Base-by-base conservation (phyloP, 37 sponge, comb jelly and placozoan species). In the Hormiphora californensis region DNA sequence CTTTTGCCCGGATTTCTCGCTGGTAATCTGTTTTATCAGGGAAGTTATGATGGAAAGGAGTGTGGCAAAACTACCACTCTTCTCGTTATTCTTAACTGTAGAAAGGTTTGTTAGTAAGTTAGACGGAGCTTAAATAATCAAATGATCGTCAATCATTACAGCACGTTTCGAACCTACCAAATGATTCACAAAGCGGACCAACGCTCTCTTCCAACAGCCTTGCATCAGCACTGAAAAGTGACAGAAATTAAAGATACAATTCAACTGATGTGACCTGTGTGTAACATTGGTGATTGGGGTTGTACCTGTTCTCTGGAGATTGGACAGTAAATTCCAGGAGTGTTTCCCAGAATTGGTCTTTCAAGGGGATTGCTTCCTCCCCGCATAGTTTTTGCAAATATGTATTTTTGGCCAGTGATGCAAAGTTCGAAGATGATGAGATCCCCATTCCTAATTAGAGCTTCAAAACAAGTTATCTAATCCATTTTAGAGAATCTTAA, bases 301-400 rank as follows among this genome's bases (percentile, higher is more conserved):
- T n/a, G n/a, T 73, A 73, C 81, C 81, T 73, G 46, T 37, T 73
- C 4, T 73, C 81, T 8, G 81, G 81, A 23, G 81, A 73, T 2
- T 27, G 81, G 46, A 73, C 40, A 2, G 81, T 43, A 30, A 73
- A 73, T 27, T 73, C 81, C 12, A 73, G 44, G 4, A 73, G 35
- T 33, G 32, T 33, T 25, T 73, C 81, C 81, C 81, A 73, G 81
- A 73, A 73, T n/a, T 43, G 22, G 46, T 73, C 81, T 8, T 41
- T 43, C 12, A 73, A 46, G 23, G 81, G 81, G 46, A 73, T 73
- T 28, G 43, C 19, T 28, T 73, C 46, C n/a, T n/a, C n/a, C n/a
- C n/a, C n/a, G n/a, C n/a, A n/a, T n/a, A n/a, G n/a, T n/a, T n/a
- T n/a, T n/a, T n/a, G n/a, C n/a, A n/a, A n/a, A n/a, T n/a, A n/a